phyloP scores from a whole-genome alignment of 2,888 invertebrate species.

The Germaria angustata region DNA sequence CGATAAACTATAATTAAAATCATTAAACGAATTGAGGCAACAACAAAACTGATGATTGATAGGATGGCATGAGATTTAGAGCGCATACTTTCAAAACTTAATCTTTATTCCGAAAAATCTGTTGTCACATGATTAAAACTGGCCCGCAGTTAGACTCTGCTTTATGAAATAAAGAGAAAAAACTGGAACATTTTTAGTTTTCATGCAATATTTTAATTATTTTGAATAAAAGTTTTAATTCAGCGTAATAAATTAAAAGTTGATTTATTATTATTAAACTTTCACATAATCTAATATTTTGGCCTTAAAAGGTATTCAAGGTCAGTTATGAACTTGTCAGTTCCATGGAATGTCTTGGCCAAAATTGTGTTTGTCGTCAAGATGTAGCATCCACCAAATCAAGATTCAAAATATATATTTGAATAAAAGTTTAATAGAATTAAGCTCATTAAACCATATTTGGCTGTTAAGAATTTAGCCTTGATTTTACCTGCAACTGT shows the following conservation, averaged over 20 bases:
- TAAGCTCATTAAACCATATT: not conserved
- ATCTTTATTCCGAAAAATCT: not conserved
- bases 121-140: not conserved
- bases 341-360: conserved; percentile 2
- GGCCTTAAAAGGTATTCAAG: conserved; percentile 12
- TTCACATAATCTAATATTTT: too few relatives aligned
- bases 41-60: not conserved
- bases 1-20: conserved; percentile 48
- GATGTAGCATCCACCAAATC: not conserved
- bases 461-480: not conserved
- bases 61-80: conserved; percentile 7
- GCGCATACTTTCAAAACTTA: not conserved
- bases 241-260: conserved; percentile 5
- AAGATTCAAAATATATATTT: not conserved
- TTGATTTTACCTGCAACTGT: not conserved
- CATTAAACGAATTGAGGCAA: conserved; percentile 35
- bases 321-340: not conserved
- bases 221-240: too few relatives aligned
- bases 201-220: too few relatives aligned
- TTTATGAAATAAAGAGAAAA: not conserved
- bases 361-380: conserved; percentile 3
- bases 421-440: not conserved
- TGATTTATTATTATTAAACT: conserved; percentile 1
- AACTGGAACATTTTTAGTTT: not conserved
- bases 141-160: not conserved